Conservation (phyloP, 2,113 vertebrate species). For the Alligator sinensis region DNA sequence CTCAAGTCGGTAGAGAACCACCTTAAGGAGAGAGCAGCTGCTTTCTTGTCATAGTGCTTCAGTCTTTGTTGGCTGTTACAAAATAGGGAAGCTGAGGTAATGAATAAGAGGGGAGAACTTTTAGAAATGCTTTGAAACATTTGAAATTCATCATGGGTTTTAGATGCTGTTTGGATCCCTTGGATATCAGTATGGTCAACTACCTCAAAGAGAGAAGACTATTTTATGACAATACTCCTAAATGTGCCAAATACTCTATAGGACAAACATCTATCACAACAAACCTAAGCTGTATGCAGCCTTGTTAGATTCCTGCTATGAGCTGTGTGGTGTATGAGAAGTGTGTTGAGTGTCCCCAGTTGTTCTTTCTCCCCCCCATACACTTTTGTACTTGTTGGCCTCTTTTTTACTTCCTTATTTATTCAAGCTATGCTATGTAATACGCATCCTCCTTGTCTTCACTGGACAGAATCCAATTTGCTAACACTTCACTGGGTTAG, state of each 20-base stretch:
- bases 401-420: neutral
- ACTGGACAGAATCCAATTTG: neutral
- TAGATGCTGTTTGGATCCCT: no score
- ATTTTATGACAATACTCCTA: neutral
- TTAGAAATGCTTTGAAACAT: no score
- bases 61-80: neutral
- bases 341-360: neutral
- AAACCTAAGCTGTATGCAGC: neutral
- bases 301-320: neutral
- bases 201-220: neutral
- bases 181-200: neutral
- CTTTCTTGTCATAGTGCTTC: neutral
- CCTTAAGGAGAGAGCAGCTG: neutral
- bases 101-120: no score
- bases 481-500: neutral
- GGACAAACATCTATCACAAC: neutral
- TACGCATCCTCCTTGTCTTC: neutral
- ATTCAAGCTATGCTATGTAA: neutral
- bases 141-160: no score
- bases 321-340: neutral
- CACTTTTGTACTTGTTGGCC: neutral
- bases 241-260: neutral
- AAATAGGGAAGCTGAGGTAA: neutral
- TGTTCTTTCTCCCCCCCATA: neutral
- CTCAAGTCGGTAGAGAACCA: neutral